A percentile compares a stretch with the other conserved stretches of the same genome.
These are phyloP conservation scores for Fulica atra DNA, from an alignment of 2,113 vertebrate species.

Conservation along the genomic window DNA sequence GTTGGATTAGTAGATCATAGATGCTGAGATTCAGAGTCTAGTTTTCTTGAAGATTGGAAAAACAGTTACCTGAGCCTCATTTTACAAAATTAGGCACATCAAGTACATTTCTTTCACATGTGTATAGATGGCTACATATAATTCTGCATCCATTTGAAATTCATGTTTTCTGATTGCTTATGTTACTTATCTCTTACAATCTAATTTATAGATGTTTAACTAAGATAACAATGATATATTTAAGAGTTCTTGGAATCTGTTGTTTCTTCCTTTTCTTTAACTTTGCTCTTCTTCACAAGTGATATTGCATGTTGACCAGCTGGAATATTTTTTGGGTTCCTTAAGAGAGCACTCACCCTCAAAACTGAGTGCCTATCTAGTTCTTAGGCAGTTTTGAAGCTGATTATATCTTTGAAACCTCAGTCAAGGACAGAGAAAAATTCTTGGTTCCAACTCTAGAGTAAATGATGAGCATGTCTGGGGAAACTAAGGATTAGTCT, in stretches of 20 bases:
- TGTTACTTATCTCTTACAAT: not conserved
- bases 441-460: not conserved
- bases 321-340: not conserved
- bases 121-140: not conserved
- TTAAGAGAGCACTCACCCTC: not conserved
- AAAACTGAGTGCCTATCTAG: not conserved
- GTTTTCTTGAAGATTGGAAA: not conserved
- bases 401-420: not conserved
- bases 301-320: not conserved
- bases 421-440: not conserved
- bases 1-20: not conserved
- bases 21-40: not conserved
- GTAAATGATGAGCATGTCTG: not conserved
- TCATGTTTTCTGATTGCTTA: not conserved
- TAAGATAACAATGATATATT: not conserved
- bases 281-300: not conserved
- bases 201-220: not conserved
- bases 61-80: not conserved
- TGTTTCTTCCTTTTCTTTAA: not conserved
- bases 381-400: not conserved
- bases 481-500: not conserved
- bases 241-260: not conserved
- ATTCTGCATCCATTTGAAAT: not conserved
- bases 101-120: not conserved
- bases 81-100: fast-evolving